These are phyloP conservation scores for Dryococelus australis DNA, from an alignment of 2,888 invertebrate species.

Conservation along the genomic window DNA sequence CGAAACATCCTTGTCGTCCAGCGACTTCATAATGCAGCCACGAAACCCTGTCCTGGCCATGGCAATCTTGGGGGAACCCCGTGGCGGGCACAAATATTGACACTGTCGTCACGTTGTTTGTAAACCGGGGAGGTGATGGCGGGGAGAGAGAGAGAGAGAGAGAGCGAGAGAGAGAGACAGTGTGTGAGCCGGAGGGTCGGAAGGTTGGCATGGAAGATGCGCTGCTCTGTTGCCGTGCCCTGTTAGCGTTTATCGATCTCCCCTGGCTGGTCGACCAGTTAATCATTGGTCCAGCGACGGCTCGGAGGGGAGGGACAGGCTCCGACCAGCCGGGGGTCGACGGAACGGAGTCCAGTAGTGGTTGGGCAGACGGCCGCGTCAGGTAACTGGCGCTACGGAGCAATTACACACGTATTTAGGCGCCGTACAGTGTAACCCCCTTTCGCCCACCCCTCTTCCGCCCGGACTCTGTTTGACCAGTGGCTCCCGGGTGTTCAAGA, in stretches of 20 bases:
- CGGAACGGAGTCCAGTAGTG: too few species aligned
- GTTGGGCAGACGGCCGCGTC: too few species aligned
- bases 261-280: neutral
- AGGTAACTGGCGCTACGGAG: too few species aligned
- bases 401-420: too few species aligned
- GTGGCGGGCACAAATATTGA: neutral
- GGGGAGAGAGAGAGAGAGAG: too few species aligned
- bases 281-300: neutral
- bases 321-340: neutral
- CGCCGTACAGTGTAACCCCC: too few species aligned
- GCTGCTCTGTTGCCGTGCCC: neutral
- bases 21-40: neutral
- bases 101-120: neutral
- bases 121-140: neutral
- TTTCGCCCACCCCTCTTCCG: too few species aligned
- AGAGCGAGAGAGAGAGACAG: too few species aligned
- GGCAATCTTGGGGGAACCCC: neutral
- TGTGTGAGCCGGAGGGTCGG: neutral
- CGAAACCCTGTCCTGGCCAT: neutral
- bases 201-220: neutral
- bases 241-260: slow-evolving; percentile 4
- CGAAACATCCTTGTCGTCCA: neutral
- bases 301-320: neutral
- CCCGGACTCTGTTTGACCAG: too few species aligned
- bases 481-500: too few species aligned